A percentile compares a stretch with the other conserved stretches of the same genome.
Evolutionary conservation across 2,113 vertebrate genomes (phyloP).

Genomic region (Epinephelus moara): DNA sequence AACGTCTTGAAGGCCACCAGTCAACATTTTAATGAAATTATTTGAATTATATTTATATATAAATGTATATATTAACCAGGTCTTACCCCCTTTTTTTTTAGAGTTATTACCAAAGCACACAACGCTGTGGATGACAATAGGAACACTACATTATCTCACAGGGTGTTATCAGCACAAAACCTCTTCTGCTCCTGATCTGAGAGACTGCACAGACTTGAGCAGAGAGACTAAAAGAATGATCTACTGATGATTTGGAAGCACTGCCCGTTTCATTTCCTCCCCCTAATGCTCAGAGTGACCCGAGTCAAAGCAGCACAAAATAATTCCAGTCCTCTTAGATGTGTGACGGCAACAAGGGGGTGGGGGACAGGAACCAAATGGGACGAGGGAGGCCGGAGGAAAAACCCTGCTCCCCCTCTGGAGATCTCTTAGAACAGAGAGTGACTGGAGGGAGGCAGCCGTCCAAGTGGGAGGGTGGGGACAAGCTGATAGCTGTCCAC

Average conservation of each 20-base stretch:
- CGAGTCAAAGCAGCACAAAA: constrained; percentile 22
- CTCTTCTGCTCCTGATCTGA: constrained; percentile 36
- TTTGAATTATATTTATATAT: constrained; percentile 63
- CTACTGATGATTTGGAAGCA: constrained; percentile 56
- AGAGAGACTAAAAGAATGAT: constrained; percentile 19
- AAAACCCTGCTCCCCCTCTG: constrained; percentile 31
- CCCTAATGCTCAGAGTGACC: neutral
- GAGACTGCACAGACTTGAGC: constrained; percentile 10
- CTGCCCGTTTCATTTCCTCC: constrained; percentile 32
- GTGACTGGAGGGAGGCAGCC: constrained; percentile 43
- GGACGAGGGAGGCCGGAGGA: constrained; percentile 15
- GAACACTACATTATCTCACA: constrained; percentile 48
- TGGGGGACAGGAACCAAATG: constrained; percentile 34
- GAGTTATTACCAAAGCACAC: constrained; percentile 53
- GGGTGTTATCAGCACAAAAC: constrained; percentile 27
- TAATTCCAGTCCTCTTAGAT: constrained; percentile 30
- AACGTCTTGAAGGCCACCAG: constrained; percentile 78
- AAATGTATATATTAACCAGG: constrained; percentile 68
- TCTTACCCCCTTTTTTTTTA: constrained; percentile 22
- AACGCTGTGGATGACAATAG: constrained; percentile 43
- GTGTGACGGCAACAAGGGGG: constrained; percentile 41
- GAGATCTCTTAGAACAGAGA: constrained; percentile 81
- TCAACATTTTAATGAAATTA: constrained; percentile 64
- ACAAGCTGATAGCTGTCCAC: constrained; percentile 30
- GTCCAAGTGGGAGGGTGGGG: neutral